Evolutionary conservation across 2,797 vertebrate species (phyloP).

Genomic region (Enteromius radiatus): DNA sequence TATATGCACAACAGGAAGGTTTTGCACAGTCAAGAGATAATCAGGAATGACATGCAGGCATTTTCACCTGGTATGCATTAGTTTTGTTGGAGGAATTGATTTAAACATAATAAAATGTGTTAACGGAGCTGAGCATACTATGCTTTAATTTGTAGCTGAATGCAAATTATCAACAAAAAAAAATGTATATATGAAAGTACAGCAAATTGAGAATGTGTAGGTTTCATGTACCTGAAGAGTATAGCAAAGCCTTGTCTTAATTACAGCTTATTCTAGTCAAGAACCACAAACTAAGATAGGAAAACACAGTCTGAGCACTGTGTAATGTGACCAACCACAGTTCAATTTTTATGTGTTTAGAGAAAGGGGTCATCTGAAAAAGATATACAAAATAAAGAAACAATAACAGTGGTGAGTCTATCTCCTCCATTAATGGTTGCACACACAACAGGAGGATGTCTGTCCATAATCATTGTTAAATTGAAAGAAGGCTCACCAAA

Average conservation of each 20-base stretch:
- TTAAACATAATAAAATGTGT: background rate
- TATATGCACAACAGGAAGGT: constrained; percentile 42
- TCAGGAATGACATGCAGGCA: background rate
- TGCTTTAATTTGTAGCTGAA: background rate
- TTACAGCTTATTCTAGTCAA: background rate
- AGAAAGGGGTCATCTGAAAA: background rate
- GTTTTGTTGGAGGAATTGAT: background rate
- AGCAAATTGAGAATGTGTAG: background rate
- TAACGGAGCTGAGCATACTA: background rate
- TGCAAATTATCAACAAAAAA: background rate
- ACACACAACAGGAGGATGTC: background rate
- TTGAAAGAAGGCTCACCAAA: background rate
- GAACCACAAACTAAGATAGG: background rate
- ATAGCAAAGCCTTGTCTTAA: background rate
- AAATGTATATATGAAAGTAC: background rate
- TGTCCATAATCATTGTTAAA: background rate
- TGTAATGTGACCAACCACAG: background rate
- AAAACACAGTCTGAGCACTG: background rate
- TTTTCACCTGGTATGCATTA: background rate
- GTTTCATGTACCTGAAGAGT: background rate
- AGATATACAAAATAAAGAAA: background rate
- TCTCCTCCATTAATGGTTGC: background rate
- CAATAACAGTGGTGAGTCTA: background rate
- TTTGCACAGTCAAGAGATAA: constrained; percentile 47
- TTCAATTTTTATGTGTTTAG: background rate